Conservation (phyloP, 2,888 invertebrate genomes). For the Diachrysia chrysitis region DNA sequence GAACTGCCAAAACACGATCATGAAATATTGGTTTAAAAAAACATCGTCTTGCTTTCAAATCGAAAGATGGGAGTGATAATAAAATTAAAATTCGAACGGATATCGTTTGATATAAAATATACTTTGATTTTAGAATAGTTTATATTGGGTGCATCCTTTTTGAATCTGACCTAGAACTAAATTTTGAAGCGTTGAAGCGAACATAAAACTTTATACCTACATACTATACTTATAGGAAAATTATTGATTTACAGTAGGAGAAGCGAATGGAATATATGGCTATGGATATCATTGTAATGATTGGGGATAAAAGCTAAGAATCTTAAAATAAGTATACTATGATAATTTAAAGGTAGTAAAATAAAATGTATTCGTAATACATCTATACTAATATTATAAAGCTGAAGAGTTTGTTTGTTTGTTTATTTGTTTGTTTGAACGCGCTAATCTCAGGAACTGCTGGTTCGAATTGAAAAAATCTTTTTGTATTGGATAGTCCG, state of each 20-base stretch:
- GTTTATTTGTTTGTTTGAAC: no score
- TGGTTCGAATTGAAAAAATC: no score
- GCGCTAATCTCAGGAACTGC: no score
- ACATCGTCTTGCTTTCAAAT: slow-evolving; percentile 34
- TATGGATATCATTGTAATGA: neutral
- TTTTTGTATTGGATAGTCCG: no score
- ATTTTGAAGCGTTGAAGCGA: neutral
- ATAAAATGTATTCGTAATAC: neutral
- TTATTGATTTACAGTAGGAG: neutral
- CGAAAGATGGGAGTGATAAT: slow-evolving; percentile 17
- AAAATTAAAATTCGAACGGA: slow-evolving; percentile 36
- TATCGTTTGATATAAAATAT: slow-evolving; percentile 28
- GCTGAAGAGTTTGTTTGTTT: no score
- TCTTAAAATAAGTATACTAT: no score
- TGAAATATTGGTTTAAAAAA: slow-evolving; percentile 56
- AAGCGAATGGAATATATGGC: neutral
- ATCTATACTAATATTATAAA: no score
- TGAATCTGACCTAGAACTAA: slow-evolving; percentile 14
- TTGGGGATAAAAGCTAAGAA: neutral
- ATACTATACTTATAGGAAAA: neutral
- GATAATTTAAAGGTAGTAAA: neutral
- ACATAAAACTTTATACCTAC: neutral
- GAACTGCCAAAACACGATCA: slow-evolving; percentile 55
- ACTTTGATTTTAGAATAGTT: slow-evolving; percentile 12
- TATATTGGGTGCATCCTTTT: slow-evolving; percentile 20